These are phyloP conservation scores for Syngnathus floridae DNA, from an alignment of 2,113 vertebrate species.

Conservation along the genomic window DNA sequence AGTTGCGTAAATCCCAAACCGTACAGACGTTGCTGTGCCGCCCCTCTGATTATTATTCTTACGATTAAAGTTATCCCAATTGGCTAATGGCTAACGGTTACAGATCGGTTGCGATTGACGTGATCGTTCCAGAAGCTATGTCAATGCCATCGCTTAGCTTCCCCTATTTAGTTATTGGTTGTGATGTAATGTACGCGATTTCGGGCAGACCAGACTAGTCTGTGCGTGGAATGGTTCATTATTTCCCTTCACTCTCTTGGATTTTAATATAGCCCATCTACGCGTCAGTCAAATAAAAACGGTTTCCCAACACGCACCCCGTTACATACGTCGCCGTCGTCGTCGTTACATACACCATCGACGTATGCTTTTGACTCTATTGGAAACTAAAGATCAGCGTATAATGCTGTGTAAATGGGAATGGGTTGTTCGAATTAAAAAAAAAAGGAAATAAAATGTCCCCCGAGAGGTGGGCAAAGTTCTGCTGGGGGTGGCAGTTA, in stretches of 20 bases:
- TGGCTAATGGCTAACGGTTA: conserved; percentile 35
- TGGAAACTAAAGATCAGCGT: too few species aligned
- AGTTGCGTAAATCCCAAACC: neutral
- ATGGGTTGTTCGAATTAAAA: too few species aligned
- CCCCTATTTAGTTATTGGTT: neutral
- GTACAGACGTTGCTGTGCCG: neutral
- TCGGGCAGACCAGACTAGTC: neutral
- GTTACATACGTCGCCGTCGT: too few species aligned
- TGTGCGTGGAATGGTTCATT: neutral
- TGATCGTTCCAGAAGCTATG: neutral
- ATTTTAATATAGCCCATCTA: neutral
- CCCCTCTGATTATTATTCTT: neutral
- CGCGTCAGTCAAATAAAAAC: too few species aligned
- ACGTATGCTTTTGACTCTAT: too few species aligned
- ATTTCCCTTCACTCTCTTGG: neutral
- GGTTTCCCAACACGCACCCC: too few species aligned
- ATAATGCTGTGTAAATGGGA: too few species aligned
- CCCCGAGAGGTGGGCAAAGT: too few species aligned
- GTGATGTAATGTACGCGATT: neutral
- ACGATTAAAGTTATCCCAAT: too few species aligned
- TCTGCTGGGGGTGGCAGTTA: too few species aligned
- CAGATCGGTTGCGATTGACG: neutral
- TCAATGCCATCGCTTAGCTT: neutral
- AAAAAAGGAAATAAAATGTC: too few species aligned
- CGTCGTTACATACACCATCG: too few species aligned